Evolutionary conservation across 2,113 vertebrate genomes (phyloP), one percentile per base, ranked within the genome.

Genomic region (Regulus satrapa): DNA sequence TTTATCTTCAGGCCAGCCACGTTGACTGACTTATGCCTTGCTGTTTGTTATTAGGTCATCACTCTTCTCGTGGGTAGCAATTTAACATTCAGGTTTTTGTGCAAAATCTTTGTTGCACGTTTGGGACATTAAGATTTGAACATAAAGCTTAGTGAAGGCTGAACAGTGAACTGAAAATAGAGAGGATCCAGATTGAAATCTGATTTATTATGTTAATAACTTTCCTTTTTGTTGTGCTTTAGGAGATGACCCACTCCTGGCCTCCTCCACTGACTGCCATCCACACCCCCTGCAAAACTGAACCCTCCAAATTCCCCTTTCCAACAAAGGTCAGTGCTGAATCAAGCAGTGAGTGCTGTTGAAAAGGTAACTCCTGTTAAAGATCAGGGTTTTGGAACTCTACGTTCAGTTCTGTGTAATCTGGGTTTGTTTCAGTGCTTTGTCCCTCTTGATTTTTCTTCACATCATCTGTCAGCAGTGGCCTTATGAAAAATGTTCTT

Each of bases 191-290:
- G 38, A 26, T 3, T 74, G 40, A 71, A 88, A 52, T 48, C 52
- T 52, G 34, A 26, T 75, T 74, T 43, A 25, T 92, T 94, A 96
- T 94, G 77, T 88, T 89, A 66, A 64, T 54, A 16, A 46, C 72
- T 82, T 76, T 55, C 2, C 19, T 36, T 45, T 54, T 76, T 52
- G 31, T 48, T 75, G 52, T 55, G 21, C 55, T 93, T 20, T 94
- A 99, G 99, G 99, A 99, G 98, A 99, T 99, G 99, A 99, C 99
- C 98, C 99, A 99, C 97, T 99, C 99, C 79, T 99, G 99, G 99
- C 99, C 99, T 87, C 99, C 99, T 96, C 99, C 99, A 9, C 97
- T 99, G 96, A 99, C 99, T 95, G 99, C 99, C 96, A 99, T 99
- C 97, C 99, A 99, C 86, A 99, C 99, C 49, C 99, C 99, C 75